Conservation (phyloP, 2,888 invertebrate genomes). For the Tinea semifulvella region DNA sequence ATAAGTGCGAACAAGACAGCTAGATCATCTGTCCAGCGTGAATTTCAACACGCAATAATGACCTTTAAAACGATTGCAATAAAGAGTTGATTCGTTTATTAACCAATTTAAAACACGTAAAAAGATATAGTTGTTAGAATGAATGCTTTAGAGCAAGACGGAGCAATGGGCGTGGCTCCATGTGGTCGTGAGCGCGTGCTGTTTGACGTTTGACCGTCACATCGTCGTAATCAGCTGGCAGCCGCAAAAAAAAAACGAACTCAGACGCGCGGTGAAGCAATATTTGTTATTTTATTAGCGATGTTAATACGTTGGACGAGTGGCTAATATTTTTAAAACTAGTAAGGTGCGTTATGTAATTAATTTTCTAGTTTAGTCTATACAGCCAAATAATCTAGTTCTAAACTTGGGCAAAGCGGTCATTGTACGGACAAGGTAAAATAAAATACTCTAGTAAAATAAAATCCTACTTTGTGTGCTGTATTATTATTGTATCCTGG, state of each 20-base stretch:
- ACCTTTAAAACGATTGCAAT: background rate
- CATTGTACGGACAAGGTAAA: too few relatives aligned
- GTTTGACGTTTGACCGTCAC: constrained; percentile 36
- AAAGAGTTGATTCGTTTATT: constrained; percentile 22
- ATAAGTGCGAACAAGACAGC: constrained; percentile 21
- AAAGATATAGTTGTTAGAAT: constrained; percentile 19
- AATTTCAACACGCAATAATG: background rate
- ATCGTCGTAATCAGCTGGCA: constrained; percentile 38
- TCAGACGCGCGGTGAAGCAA: background rate
- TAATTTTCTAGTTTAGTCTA: too few relatives aligned
- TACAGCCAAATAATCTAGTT: too few relatives aligned
- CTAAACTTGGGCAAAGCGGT: too few relatives aligned
- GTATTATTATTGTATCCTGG: too few relatives aligned
- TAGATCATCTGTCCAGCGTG: background rate
- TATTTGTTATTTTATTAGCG: background rate
- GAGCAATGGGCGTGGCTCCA: constrained; percentile 38
- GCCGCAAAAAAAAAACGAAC: constrained; percentile 4
- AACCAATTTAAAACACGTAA: background rate
- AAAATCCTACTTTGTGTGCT: too few relatives aligned
- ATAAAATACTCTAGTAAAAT: too few relatives aligned
- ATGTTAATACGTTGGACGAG: too few relatives aligned
- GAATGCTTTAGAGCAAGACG: constrained; percentile 28
- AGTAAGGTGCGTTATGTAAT: too few relatives aligned
- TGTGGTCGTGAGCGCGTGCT: constrained; percentile 44
- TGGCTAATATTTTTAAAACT: too few relatives aligned